Conservation (phyloP, 30 jellyfish, hydroid and myxozoan genomes). For the Chironex yamaguchii region DNA sequence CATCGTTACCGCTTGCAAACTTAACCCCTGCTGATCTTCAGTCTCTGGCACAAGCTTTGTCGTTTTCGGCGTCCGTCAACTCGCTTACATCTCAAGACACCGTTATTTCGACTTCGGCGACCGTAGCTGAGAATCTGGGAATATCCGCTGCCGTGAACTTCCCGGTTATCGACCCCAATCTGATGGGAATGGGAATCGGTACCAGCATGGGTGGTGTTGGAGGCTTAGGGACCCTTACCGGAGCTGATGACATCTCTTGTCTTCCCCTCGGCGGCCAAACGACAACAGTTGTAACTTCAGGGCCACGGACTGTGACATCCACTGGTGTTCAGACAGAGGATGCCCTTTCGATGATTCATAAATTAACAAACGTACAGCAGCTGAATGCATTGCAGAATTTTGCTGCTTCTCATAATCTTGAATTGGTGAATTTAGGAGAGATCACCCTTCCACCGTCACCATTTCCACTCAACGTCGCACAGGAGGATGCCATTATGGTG, state of each 20-base stretch:
- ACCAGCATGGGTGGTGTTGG: constrained; percentile 73
- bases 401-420: constrained; percentile 98
- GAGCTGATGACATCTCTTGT: constrained; percentile 69
- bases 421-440: constrained; percentile 94
- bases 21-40: constrained; percentile 98
- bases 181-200: constrained; percentile 78
- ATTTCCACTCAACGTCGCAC: constrained; percentile 82
- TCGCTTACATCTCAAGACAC: constrained; percentile 59
- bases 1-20: constrained; percentile 85
- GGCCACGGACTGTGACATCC: constrained; percentile 89
- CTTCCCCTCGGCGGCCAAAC: constrained; percentile 27
- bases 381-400: constrained; percentile 92
- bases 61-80: constrained; percentile 87
- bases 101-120: constrained; percentile 74
- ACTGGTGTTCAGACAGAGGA: constrained; percentile 99
- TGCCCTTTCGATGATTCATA: constrained; percentile 94
- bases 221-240: constrained; percentile 58
- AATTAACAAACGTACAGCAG: constrained; percentile 94
- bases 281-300: constrained; percentile 71
- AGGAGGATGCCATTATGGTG: constrained; percentile 77
- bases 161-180: constrained; percentile 93
- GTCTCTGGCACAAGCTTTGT: constrained; percentile 94
- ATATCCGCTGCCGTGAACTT: constrained; percentile 86
- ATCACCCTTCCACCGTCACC: constrained; percentile 95
- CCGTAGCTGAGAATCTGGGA: constrained; percentile 94